phyloP scores from a whole-genome alignment of 2,113 vertebrate genomes.

The Scopus umbretta region DNA sequence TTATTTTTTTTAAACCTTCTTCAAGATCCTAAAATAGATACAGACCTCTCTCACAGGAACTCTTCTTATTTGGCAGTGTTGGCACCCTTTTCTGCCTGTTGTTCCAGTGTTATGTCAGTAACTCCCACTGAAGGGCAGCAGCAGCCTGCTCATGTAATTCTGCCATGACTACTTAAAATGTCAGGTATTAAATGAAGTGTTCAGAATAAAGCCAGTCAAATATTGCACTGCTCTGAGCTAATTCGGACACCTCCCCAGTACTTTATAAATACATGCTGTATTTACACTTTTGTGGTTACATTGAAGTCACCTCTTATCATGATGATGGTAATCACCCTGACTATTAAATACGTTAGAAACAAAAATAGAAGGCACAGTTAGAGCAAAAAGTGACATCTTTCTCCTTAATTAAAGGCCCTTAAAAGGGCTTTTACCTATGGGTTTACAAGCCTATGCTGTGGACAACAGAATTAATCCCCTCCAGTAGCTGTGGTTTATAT shows the following conservation, averaged over 20 bases:
- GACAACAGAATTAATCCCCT: background rate
- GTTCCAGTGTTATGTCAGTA: background rate
- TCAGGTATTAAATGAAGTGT: background rate
- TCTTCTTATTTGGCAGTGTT: background rate
- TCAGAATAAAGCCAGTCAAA: background rate
- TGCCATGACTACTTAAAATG: background rate
- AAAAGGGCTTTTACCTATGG: background rate
- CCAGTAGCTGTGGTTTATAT: background rate
- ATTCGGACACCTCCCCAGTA: background rate
- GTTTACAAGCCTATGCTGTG: background rate
- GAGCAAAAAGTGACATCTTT: background rate
- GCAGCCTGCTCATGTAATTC: background rate
- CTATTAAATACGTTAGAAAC: background rate
- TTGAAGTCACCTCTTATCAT: background rate
- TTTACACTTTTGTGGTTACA: background rate
- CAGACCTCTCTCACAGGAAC: accelerated
- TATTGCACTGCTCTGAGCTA: background rate
- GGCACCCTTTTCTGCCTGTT: background rate
- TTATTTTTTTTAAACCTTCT: background rate
- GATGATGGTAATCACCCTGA: background rate
- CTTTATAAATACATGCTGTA: background rate
- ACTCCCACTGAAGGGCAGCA: slow-evolving; percentile 53
- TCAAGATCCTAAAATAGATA: background rate
- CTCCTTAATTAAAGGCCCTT: background rate
- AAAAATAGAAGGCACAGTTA: background rate